phyloP scores from a whole-genome alignment of 2,888 invertebrate species.

The Brachycybe producta region DNA sequence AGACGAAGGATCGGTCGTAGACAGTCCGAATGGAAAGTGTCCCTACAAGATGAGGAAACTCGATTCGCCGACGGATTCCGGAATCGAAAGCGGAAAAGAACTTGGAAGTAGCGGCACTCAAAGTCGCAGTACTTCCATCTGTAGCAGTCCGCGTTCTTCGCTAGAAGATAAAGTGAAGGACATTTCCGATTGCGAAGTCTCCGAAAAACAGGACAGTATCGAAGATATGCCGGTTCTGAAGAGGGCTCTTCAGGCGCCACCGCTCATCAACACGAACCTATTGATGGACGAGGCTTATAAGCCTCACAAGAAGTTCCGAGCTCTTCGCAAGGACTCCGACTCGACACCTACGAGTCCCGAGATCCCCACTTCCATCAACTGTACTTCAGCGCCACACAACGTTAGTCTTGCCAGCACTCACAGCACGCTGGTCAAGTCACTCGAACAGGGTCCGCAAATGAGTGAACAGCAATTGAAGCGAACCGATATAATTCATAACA shows the following conservation, averaged over 20 bases:
- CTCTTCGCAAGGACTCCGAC: constrained; percentile 21
- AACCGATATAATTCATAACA: constrained; percentile 81
- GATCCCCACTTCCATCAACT: constrained; percentile 12
- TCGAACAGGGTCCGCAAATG: constrained; percentile 88
- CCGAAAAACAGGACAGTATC: constrained; percentile 47
- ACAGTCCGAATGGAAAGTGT: constrained; percentile 30
- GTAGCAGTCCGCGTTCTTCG: constrained; percentile 55
- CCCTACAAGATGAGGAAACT: constrained; percentile 57
- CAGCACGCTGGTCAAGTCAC: constrained; percentile 64
- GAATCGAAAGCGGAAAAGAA: constrained; percentile 84
- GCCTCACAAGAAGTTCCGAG: constrained; percentile 85
- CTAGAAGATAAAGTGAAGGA: constrained; percentile 40
- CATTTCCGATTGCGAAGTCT: constrained; percentile 22
- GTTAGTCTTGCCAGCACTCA: constrained; percentile 28
- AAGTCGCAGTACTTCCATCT: constrained; percentile 57
- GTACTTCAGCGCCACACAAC: constrained; percentile 5
- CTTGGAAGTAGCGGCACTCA: constrained; percentile 59
- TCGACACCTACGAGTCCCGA: neutral
- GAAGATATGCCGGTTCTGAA: constrained; percentile 90
- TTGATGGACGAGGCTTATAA: constrained; percentile 91
- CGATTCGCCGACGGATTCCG: constrained; percentile 84
- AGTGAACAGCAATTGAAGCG: constrained; percentile 83
- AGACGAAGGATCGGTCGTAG: constrained; percentile 39
- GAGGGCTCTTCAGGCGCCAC: constrained; percentile 81
- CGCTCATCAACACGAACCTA: constrained; percentile 68